Percentiles rank a stretch among this genome's conserved stretches.
Evolutionary conservation across 2,797 vertebrate species (phyloP).

Genomic region (Pygocentrus nattereri): DNA sequence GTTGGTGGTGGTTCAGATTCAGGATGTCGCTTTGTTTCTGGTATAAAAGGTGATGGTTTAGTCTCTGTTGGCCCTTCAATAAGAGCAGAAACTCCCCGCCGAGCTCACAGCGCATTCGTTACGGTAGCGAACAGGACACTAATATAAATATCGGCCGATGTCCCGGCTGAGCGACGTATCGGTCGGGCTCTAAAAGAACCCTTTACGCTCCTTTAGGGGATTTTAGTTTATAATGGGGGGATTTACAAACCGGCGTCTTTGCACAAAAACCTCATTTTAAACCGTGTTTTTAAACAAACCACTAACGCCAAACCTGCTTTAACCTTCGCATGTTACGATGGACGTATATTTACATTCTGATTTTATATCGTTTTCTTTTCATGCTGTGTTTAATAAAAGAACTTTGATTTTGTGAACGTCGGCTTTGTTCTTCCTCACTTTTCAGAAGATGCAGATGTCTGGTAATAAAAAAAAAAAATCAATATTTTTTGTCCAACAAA

Average conservation of each 20-base stretch:
- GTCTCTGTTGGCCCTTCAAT: too few species aligned
- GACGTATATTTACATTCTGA: slow-evolving; percentile 82
- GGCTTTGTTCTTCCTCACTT: too few species aligned
- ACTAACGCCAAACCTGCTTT: slow-evolving; percentile 78
- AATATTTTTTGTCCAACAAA: too few species aligned
- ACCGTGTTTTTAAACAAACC: slow-evolving; percentile 83
- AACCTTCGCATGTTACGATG: slow-evolving; percentile 81
- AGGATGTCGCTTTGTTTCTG: too few species aligned
- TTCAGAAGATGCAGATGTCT: too few species aligned
- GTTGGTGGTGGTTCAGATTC: too few species aligned
- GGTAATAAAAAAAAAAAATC: too few species aligned
- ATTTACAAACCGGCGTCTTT: slow-evolving; percentile 76
- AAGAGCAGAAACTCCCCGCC: too few species aligned
- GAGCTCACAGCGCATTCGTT: too few species aligned
- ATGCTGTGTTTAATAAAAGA: slow-evolving; percentile 80
- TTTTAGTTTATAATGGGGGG: slow-evolving; percentile 66
- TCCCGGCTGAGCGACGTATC: neutral
- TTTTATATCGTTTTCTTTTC: slow-evolving; percentile 83
- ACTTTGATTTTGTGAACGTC: neutral
- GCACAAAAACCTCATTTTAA: slow-evolving; percentile 81
- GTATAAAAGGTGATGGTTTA: too few species aligned
- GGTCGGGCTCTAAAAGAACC: slow-evolving; percentile 35
- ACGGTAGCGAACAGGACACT: too few species aligned
- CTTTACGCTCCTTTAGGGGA: slow-evolving; percentile 47
- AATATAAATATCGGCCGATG: too few species aligned